Conservation (phyloP, 2,113 vertebrate genomes). For the Aegithalos caudatus region DNA sequence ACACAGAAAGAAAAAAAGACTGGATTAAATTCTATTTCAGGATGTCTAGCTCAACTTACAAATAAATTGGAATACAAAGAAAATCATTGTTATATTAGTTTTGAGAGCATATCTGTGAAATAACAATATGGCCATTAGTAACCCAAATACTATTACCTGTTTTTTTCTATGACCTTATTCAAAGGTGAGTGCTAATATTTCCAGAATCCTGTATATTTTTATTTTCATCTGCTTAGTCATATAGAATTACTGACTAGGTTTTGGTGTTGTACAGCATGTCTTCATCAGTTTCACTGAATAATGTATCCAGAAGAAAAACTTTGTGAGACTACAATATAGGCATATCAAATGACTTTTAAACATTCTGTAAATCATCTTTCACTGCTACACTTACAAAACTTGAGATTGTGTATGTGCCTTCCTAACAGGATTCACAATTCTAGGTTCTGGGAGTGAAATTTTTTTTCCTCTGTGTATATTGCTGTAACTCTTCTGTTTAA, state of each 20-base stretch:
- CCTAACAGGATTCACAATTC: not conserved
- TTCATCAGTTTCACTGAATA: not conserved
- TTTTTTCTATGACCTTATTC: not conserved
- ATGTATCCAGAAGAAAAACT: not conserved
- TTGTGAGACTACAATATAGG: not conserved
- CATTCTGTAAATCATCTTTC: not conserved
- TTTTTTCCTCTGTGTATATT: not conserved
- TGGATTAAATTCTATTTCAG: not conserved
- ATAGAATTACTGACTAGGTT: not conserved
- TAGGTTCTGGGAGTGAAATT: not conserved
- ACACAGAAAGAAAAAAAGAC: not conserved
- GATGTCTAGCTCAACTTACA: not conserved
- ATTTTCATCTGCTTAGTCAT: not conserved
- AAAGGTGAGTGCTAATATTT: not conserved
- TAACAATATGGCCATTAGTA: not conserved
- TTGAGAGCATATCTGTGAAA: not conserved
- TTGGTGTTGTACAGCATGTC: not conserved
- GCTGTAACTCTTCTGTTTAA: not conserved
- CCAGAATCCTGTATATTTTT: not conserved
- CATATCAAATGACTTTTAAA: not conserved
- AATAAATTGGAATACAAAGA: not conserved
- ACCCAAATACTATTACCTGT: not conserved
- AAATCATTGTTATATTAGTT: not conserved
- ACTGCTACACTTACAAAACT: not conserved
- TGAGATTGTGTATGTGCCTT: rapidly evolving